These are phyloP conservation scores for Rutpela maculata DNA, from an alignment of 2,888 invertebrate species.

Conservation along the genomic window DNA sequence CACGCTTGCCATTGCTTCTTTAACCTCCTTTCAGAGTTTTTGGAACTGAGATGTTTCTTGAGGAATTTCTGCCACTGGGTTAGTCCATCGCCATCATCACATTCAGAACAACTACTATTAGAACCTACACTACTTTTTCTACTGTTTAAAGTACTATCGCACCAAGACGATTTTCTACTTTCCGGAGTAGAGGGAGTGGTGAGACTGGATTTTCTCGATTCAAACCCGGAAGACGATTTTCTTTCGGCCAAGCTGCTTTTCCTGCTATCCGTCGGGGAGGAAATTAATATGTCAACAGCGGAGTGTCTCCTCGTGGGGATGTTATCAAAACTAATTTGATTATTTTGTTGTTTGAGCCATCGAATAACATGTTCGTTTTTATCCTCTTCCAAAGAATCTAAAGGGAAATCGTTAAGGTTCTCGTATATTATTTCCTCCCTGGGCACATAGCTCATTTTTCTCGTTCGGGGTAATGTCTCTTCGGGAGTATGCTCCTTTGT, in stretches of 20 bases:
- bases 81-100: conserved; percentile 67
- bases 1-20: conserved; percentile 73
- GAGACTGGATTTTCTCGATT: conserved; percentile 69
- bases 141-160: conserved; percentile 66
- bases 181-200: conserved; percentile 68
- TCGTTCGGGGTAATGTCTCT: conserved; percentile 56
- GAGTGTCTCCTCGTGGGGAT: conserved; percentile 61
- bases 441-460: conserved; percentile 69
- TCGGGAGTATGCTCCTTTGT: conserved; percentile 26
- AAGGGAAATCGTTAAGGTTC: conserved; percentile 66
- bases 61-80: conserved; percentile 70
- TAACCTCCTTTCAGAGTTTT: conserved; percentile 70
- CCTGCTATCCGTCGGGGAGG: conserved; percentile 68
- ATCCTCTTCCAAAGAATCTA: conserved; percentile 69
- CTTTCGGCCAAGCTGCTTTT: conserved; percentile 66
- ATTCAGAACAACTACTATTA: conserved; percentile 72
- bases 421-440: conserved; percentile 71
- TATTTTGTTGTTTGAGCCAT: conserved; percentile 72
- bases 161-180: conserved; percentile 67
- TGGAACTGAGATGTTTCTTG: conserved; percentile 67
- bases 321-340: conserved; percentile 57
- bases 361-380: conserved; percentile 72
- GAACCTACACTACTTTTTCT: conserved; percentile 72
- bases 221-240: conserved; percentile 67
- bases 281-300: conserved; percentile 60